These are phyloP conservation scores for Rhodinocichla rosea DNA, from an alignment of 2,113 vertebrate species.

Conservation along the genomic window DNA sequence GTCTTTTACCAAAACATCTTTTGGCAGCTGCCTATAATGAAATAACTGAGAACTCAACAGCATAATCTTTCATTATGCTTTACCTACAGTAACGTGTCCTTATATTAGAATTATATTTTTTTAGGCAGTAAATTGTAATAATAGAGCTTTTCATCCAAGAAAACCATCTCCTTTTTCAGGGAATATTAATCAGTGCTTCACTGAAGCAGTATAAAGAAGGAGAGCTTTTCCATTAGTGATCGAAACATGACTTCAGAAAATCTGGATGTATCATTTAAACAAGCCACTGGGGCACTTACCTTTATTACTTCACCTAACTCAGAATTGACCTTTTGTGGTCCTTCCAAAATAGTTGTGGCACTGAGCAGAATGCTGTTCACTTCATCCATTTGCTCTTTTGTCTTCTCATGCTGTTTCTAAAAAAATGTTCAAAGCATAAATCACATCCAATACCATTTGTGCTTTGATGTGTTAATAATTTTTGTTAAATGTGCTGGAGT, in stretches of 20 bases:
- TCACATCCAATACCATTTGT: background rate
- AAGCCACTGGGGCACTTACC: slow-evolving; percentile 68
- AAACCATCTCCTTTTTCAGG: background rate
- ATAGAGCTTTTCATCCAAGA: background rate
- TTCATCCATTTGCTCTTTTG: slow-evolving; percentile 67
- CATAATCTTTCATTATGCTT: background rate
- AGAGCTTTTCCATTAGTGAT: background rate
- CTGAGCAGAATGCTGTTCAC: slow-evolving; percentile 72
- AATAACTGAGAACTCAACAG: background rate
- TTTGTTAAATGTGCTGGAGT: background rate
- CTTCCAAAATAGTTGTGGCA: slow-evolving; percentile 62
- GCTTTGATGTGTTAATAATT: background rate
- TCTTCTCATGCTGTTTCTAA: slow-evolving; percentile 74
- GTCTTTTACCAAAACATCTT: background rate
- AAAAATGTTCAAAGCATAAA: background rate
- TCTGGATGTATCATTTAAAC: background rate
- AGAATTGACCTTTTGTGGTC: slow-evolving; percentile 54
- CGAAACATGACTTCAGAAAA: background rate
- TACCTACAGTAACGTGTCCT: background rate
- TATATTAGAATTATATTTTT: background rate
- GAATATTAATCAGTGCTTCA: background rate
- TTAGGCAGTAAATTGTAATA: background rate
- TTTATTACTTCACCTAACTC: slow-evolving; percentile 78
- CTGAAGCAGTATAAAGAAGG: background rate
- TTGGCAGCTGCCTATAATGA: background rate